Percentiles rank a stretch among this genome's conserved stretches.
phyloP scores from a whole-genome alignment of 2,888 invertebrate species.

The Orchestes rusci region DNA sequence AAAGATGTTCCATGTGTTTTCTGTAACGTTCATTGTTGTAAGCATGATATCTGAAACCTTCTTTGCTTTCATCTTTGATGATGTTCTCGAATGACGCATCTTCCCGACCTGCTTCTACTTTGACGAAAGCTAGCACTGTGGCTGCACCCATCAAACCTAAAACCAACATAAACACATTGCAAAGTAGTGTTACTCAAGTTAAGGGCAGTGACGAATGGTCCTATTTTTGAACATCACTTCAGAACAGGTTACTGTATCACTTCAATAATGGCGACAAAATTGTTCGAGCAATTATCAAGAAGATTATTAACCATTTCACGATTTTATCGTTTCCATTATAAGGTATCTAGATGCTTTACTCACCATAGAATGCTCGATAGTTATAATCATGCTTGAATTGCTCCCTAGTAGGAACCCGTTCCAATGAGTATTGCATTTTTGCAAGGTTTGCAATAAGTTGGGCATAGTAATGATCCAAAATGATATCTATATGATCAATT shows the following conservation, averaged over 20 bases:
- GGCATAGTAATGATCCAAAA: constrained; percentile 37
- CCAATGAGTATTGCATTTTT: constrained; percentile 34
- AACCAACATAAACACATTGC: too few species aligned
- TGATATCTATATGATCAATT: constrained; percentile 32
- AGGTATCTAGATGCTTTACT: too few species aligned
- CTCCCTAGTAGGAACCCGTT: constrained; percentile 35
- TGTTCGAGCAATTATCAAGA: too few species aligned
- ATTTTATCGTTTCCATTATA: too few species aligned
- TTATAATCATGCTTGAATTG: constrained; percentile 36
- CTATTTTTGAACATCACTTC: too few species aligned
- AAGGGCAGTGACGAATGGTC: too few species aligned
- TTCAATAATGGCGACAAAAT: too few species aligned
- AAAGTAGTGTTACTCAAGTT: too few species aligned
- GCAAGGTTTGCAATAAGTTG: constrained; percentile 33
- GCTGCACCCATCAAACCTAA: constrained; percentile 37
- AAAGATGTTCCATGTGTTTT: constrained; percentile 33
- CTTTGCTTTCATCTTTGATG: constrained; percentile 31
- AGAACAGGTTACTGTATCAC: too few species aligned
- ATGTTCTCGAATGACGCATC: constrained; percentile 38
- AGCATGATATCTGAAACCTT: constrained; percentile 36
- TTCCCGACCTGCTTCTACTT: constrained; percentile 32
- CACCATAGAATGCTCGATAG: constrained; percentile 37
- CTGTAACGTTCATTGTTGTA: constrained; percentile 37
- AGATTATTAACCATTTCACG: too few species aligned
- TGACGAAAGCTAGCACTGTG: constrained; percentile 37